Percentiles rank a stretch among this genome's conserved stretches.
Conservation (phyloP, 2,797 vertebrate genomes). For the Hypotaenidia okinawae region DNA sequence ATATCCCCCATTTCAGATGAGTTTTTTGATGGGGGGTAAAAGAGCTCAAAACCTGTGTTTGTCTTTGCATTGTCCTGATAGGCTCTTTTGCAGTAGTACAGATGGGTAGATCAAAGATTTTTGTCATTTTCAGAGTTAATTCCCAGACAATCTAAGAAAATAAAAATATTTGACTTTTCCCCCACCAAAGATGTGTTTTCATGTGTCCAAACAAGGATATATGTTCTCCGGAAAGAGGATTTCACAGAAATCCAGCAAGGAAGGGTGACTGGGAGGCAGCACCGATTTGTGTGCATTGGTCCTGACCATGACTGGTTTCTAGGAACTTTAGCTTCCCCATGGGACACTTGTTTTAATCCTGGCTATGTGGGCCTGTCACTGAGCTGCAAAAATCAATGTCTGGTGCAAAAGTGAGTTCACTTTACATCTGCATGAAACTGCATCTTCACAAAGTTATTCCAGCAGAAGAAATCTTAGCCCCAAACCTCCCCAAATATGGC, state of each 20-base stretch:
- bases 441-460: not conserved
- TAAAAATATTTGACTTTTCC: not conserved
- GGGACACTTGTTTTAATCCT: not conserved
- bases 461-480: not conserved
- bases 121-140: not conserved
- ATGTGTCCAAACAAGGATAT: not conserved
- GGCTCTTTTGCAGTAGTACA: not conserved
- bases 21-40: not conserved
- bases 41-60: not conserved
- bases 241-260: not conserved
- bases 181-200: not conserved
- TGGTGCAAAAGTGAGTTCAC: not conserved
- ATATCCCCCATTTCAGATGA: not conserved
- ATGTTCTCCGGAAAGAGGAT: not conserved
- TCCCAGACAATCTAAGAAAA: not conserved
- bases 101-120: not conserved
- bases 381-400: not conserved
- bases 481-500: not conserved
- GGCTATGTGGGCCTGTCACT: rapidly evolving
- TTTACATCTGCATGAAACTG: not conserved
- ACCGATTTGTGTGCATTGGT: not conserved
- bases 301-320: not conserved
- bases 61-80: not conserved
- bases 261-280: not conserved
- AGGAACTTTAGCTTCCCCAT: not conserved